Evolutionary conservation across 2,113 vertebrate genomes (phyloP).

Genomic region (Catharus bicknelli): DNA sequence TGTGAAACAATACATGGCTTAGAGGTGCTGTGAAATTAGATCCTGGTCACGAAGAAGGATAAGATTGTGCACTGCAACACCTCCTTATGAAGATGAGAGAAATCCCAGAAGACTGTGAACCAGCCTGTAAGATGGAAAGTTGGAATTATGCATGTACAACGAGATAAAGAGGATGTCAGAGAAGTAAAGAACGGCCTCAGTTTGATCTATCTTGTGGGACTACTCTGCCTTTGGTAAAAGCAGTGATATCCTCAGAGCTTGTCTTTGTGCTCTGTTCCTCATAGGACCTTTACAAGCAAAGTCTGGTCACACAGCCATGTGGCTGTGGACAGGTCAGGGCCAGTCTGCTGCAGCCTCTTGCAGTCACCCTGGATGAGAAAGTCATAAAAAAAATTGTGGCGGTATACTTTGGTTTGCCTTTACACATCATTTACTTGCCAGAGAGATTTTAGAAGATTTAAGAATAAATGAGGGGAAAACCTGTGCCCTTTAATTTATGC

Average conservation of each 20-base stretch:
- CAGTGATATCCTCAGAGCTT: not conserved
- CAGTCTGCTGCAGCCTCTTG: not conserved
- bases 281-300: not conserved
- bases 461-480: not conserved
- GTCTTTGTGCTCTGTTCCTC: not conserved
- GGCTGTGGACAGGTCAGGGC: not conserved
- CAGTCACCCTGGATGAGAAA: not conserved
- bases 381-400: not conserved
- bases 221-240: not conserved
- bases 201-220: not conserved
- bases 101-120: not conserved
- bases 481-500: not conserved
- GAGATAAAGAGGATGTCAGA: not conserved
- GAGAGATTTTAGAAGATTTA: not conserved
- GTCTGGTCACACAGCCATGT: not conserved
- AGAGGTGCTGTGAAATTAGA: not conserved
- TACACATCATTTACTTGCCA: not conserved
- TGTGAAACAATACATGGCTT: not conserved
- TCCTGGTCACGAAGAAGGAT: not conserved
- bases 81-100: not conserved
- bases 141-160: not conserved
- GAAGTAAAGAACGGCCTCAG: not conserved
- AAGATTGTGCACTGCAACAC: not conserved
- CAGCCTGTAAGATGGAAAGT: not conserved
- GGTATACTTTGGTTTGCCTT: not conserved